Base-by-base conservation (phyloP, 2,113 vertebrate species). In the Triplophysa dalaica region DNA sequence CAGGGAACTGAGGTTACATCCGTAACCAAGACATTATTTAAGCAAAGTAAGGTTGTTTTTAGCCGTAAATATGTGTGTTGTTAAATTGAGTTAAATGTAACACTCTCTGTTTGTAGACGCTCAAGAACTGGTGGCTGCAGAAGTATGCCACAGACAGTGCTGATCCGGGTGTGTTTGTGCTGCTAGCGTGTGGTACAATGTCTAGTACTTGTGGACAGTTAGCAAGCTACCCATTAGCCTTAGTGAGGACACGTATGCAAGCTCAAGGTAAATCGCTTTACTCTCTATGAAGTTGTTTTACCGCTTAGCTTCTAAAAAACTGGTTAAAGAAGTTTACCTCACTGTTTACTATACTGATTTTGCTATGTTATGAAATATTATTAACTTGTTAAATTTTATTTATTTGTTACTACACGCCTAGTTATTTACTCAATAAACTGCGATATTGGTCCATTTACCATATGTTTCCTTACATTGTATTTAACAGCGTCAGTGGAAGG, bases 171-270 rank as follows among this genome's bases (percentile, higher is more conserved):
- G 95, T 99, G 70, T 97, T 99, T 22, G 97, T 98, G 54, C 92
- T 98, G 17, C 89, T 99, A 78, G 96, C 96, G 21, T 99, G 97
- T 60, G 95, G 97, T 62, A 98, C 97, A 78, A 95, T 95, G 13
- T 99, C 97, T 64, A 97, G 97, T 84, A 98, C 97, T 0, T 99
- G 97, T 50, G 97, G 97, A 0, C 97, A 98, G 83, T 90, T 98
- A 33, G 93, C 97, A 80, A 98, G 96, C 87, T 99, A 99, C 88
- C 97, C 97, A 0, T 91, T 99, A 24, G 97, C 97, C 14, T 92
- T 99, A 0, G 95, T 99, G 82, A 91, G 97, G 87, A 99, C 97
- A 16, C 94, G 97, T 17, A 99, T 99, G 97, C 97, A 99, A 87
- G 97, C 95, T 3, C 96, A 98, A 94, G 97, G 97, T 98, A 78